These are phyloP conservation scores for Callorhinus ursinus DNA, from an alignment of 2,113 vertebrate genomes.

Conservation along the genomic window DNA sequence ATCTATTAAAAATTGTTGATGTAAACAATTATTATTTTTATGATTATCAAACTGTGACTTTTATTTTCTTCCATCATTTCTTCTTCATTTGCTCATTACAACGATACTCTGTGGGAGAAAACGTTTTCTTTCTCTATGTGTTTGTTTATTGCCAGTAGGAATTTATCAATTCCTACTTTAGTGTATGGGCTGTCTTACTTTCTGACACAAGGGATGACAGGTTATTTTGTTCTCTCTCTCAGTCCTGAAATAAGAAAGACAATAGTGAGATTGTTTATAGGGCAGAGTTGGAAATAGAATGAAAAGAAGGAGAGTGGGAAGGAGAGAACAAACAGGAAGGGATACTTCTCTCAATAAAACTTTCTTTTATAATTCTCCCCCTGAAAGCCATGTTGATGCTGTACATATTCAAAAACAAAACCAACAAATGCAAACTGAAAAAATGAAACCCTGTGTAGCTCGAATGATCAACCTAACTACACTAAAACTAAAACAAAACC, in stretches of 20 bases:
- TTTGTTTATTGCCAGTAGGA: neutral
- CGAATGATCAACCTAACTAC: neutral
- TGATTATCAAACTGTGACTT: neutral
- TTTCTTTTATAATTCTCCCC: neutral
- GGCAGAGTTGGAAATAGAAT: neutral
- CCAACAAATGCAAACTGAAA: neutral
- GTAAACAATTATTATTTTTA: neutral
- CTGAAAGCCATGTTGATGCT: neutral
- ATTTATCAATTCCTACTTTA: neutral
- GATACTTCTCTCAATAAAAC: neutral
- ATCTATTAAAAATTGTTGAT: neutral
- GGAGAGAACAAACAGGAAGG: neutral
- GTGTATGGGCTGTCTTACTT: neutral
- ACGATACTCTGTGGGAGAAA: neutral
- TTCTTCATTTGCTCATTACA: neutral
- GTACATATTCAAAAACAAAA: neutral
- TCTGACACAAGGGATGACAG: neutral
- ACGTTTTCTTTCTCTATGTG: neutral
- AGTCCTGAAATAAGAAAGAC: neutral
- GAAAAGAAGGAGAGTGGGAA: neutral
- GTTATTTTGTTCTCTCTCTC: neutral
- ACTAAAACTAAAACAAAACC: neutral
- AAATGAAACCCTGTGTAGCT: neutral
- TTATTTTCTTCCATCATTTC: neutral
- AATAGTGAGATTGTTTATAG: neutral